phyloP scores from a whole-genome alignment of 2,797 vertebrate species.

The Diglossa cyanea region DNA sequence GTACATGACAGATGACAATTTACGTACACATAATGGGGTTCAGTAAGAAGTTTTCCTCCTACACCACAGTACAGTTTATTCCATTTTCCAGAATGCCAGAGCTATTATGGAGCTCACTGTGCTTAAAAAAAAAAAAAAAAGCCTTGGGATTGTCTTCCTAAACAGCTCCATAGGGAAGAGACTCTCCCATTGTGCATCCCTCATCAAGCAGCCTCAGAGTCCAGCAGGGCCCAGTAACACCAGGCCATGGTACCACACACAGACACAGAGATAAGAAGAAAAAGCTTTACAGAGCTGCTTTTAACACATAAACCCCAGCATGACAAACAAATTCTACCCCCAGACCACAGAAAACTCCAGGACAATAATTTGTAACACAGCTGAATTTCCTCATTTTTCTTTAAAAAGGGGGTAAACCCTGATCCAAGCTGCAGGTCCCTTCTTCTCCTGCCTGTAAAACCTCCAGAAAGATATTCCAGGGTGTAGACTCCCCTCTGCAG shows the following conservation, averaged over 20 bases:
- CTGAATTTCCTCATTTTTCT: background rate
- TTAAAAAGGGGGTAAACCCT: background rate
- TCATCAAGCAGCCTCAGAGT: background rate
- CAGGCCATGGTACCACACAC: background rate
- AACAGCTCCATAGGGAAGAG: background rate
- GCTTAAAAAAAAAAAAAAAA: background rate
- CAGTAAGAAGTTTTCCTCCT: background rate
- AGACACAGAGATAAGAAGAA: background rate
- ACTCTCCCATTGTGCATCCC: background rate
- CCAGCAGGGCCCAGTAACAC: background rate
- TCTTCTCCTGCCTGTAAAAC: background rate
- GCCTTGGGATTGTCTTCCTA: background rate
- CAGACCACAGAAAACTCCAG: background rate
- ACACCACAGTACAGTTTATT: background rate
- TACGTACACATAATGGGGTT: background rate
- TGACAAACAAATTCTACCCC: background rate
- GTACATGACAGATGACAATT: background rate
- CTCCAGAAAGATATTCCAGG: background rate
- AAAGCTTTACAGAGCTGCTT: background rate
- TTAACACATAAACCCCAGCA: background rate
- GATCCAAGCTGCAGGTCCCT: background rate
- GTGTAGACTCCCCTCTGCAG: background rate
- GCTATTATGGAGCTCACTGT: background rate
- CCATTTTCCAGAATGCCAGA: background rate
- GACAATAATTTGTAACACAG: accelerated